Percentiles rank a stretch among this genome's conserved stretches.
Evolutionary conservation across 2,113 vertebrate genomes (phyloP).

Genomic region (Symphodus melops): DNA sequence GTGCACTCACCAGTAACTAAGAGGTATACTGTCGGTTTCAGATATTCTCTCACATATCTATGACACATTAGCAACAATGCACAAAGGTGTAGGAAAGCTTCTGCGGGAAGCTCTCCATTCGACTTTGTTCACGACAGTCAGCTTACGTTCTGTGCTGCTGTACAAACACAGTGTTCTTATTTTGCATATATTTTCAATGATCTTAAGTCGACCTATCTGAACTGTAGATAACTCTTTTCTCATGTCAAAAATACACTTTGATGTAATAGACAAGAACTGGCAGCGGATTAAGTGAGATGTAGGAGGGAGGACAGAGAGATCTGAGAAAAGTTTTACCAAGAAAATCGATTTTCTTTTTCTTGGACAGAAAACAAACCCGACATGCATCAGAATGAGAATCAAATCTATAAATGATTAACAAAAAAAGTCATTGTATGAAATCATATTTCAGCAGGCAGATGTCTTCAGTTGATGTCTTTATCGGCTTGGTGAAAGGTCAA

Average conservation of each 20-base stretch:
- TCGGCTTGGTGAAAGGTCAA: conserved; percentile 10
- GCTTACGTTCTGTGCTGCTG: conserved; percentile 19
- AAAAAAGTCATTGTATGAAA: not conserved
- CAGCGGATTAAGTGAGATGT: conserved; percentile 14
- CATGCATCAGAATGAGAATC: not conserved
- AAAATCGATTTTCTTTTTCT: conserved; percentile 11
- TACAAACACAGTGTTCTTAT: conserved; percentile 30
- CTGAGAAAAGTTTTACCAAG: not conserved
- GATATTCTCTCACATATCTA: conserved; percentile 46
- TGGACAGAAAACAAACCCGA: not conserved
- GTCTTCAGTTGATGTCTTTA: not conserved
- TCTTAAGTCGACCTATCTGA: not conserved
- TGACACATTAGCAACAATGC: conserved; percentile 34
- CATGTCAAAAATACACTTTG: conserved; percentile 23
- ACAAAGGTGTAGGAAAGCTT: conserved; percentile 29
- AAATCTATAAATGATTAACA: not conserved
- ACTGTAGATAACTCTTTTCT: conserved; percentile 3
- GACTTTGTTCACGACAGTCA: conserved; percentile 42
- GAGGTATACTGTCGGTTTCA: conserved; percentile 46
- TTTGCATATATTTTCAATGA: conserved; percentile 10
- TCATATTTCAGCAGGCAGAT: not conserved
- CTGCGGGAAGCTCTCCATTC: conserved; percentile 36
- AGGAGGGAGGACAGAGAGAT: conserved; percentile 14
- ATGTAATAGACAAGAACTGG: conserved; percentile 22
- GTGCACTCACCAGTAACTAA: conserved; percentile 6